Conservation (phyloP, 2,113 vertebrate genomes). For the Pseudopodoces humilis region DNA sequence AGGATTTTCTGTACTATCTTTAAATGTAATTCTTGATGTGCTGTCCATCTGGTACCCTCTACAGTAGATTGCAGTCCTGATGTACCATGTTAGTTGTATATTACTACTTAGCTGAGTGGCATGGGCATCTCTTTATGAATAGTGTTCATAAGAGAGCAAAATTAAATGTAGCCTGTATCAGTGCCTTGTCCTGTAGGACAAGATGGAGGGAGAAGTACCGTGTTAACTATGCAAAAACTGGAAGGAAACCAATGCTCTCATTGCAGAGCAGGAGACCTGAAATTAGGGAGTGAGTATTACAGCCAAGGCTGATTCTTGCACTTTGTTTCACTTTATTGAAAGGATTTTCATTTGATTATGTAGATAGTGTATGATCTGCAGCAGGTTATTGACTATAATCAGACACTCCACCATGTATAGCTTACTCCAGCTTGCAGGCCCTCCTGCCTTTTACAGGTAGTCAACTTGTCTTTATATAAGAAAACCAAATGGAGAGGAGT, state of each 20-base stretch:
- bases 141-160: neutral
- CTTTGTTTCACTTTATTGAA: neutral
- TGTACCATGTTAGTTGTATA: neutral
- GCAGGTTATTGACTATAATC: neutral
- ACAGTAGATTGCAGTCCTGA: neutral
- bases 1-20: neutral
- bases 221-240: neutral
- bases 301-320: neutral
- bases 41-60: neutral
- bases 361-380: neutral
- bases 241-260: neutral
- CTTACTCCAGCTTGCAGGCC: neutral
- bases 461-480: neutral
- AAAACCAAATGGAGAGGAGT: neutral
- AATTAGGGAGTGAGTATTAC: neutral
- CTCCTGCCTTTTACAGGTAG: neutral
- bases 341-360: neutral
- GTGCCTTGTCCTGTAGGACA: neutral
- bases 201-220: neutral
- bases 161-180: neutral
- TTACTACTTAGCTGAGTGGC: neutral
- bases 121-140: neutral
- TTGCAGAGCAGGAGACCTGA: neutral
- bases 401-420: neutral
- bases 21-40: neutral